Evolutionary conservation across 2,797 vertebrate genomes (phyloP), one percentile per base, ranked within the genome.

Genomic region (Xenopus petersii): DNA sequence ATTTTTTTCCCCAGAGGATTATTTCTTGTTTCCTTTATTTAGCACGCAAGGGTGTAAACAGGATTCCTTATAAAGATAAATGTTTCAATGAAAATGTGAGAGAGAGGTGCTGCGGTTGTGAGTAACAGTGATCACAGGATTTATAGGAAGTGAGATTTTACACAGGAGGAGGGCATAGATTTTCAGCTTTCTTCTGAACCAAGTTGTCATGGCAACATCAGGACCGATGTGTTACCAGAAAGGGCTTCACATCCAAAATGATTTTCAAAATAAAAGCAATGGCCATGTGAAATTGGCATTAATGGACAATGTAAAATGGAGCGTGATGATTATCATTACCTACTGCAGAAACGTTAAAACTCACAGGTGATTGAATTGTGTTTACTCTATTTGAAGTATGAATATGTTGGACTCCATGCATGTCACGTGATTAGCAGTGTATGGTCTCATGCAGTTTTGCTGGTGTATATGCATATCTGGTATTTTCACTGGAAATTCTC

Each of bases 181-280:
- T 77, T 67, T 30, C 55, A 65, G 55, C 69, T 66, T 64, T 2
- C 36, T n/a, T 66, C 48, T 49, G 42, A 46, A 77, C 54, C 63
- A 67, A n/a, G 70, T 60, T 67, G 70, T 68, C 70, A 72, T 72
- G 64, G 70, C 64, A 77, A 77, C 75, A 67, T 65, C 42, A 71
- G 64, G 46, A 72, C 48, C 55, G 30, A 77, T 61, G 55, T 51
- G 46, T 71, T 71, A 55, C 26, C 46, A 54, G 36, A 77, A 64
- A 64, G 21, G 33, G 24, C 62, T 60, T 26, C 21, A 16, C 10
- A 33, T 63, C 60, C 13, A 13, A 63, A 63, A 63, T 63, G 26
- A 63, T 36, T 26, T 13, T 12, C 59, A 63, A 63, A 63, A 63
- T 63, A 63, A 63, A 12, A 24, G 24, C 12, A 36, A 63, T 26